Conservation (phyloP, 2,113 vertebrate genomes). For the Rhynchopsitta pachyrhyncha region DNA sequence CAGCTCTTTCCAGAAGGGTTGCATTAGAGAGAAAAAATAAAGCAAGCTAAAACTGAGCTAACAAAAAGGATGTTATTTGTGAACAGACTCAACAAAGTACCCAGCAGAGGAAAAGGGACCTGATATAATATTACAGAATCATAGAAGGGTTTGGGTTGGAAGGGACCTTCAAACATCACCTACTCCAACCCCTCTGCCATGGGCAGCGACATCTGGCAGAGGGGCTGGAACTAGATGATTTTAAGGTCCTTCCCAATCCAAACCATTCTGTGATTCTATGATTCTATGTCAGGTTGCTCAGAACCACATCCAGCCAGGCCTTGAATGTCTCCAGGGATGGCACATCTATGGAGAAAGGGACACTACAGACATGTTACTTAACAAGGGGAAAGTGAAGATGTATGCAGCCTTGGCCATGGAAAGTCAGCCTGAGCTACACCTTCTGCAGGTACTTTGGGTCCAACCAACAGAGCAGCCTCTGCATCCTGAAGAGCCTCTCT, state of each 20-base stretch:
- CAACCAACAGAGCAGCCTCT: too few species aligned
- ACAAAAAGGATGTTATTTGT: background rate
- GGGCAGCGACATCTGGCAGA: background rate
- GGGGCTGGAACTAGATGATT: background rate
- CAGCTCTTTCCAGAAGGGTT: constrained; percentile 30
- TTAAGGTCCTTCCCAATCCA: background rate
- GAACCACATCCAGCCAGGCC: background rate
- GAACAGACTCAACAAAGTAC: background rate
- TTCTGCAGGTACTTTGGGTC: background rate
- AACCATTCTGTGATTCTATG: background rate
- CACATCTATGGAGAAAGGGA: background rate
- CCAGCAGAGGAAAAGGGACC: background rate
- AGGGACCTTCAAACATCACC: background rate
- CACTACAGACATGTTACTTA: background rate
- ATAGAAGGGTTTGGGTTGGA: background rate
- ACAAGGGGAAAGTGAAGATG: background rate
- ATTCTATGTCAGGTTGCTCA: background rate
- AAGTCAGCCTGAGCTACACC: accelerated
- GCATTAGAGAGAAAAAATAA: background rate
- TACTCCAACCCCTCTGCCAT: background rate
- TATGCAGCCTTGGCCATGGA: accelerated
- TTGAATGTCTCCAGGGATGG: background rate
- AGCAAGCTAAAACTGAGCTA: background rate
- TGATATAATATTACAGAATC: background rate
- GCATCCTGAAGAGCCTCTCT: background rate